Evolutionary conservation across 2,113 vertebrate species (phyloP).

Genomic region (human (Homo sapiens)): GRCh38 chr6:72186501-72187000

Average conservation of each 20-base stretch:
- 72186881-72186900: too few relatives aligned
- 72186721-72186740: neutral
- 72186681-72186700: neutral
- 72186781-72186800: neutral
- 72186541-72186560: neutral
- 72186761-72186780: neutral
- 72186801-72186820: neutral
- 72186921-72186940: too few relatives aligned
- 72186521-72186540: neutral
- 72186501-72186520: neutral
- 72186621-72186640: neutral
- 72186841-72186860: too few relatives aligned
- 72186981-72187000: fast-evolving
- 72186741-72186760: neutral
- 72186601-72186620: neutral
- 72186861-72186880: too few relatives aligned
- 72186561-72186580: neutral
- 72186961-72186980: too few relatives aligned
- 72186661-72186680: neutral
- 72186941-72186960: too few relatives aligned
- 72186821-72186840: neutral
- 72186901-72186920: too few relatives aligned
- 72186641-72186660: neutral
- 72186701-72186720: neutral
- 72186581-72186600: neutral